Conservation (phyloP, 2,888 invertebrate genomes). For the Agrotis segetum region DNA sequence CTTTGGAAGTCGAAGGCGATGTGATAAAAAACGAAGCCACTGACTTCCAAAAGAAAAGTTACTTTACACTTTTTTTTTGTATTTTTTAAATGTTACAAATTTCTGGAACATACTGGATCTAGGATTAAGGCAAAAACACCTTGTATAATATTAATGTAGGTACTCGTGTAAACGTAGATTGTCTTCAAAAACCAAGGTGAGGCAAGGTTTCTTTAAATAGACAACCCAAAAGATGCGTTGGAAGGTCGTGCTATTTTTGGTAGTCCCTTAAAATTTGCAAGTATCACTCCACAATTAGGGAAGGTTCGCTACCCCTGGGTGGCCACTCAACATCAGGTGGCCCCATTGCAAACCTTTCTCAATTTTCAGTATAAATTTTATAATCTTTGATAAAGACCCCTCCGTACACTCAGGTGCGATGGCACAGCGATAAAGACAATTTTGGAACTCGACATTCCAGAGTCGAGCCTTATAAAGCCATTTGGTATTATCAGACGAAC, state of each 20-base stretch:
- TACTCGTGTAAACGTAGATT: not conserved
- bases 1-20: too few relatives aligned
- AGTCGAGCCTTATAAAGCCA: constrained; percentile 20
- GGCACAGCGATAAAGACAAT: constrained; percentile 40
- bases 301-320: constrained; percentile 35
- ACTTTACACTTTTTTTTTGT: too few relatives aligned
- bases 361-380: constrained; percentile 51
- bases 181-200: constrained; percentile 15
- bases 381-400: constrained; percentile 51
- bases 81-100: too few relatives aligned
- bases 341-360: constrained; percentile 47
- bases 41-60: too few relatives aligned
- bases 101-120: not conserved
- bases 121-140: not conserved
- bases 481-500: constrained; percentile 19
- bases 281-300: constrained; percentile 51
- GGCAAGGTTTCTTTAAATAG: constrained; percentile 28
- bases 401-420: constrained; percentile 28
- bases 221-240: constrained; percentile 6
- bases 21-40: too few relatives aligned
- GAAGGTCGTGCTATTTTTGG: constrained; percentile 38
- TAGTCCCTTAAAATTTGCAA: constrained; percentile 27
- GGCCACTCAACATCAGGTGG: constrained; percentile 54
- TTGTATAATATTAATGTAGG: constrained; percentile 1
- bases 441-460: constrained; percentile 6